Evolutionary conservation across 2,888 invertebrate genomes (phyloP), one percentile per base, ranked within the genome.

Genomic region (Ethmia dodecea): DNA sequence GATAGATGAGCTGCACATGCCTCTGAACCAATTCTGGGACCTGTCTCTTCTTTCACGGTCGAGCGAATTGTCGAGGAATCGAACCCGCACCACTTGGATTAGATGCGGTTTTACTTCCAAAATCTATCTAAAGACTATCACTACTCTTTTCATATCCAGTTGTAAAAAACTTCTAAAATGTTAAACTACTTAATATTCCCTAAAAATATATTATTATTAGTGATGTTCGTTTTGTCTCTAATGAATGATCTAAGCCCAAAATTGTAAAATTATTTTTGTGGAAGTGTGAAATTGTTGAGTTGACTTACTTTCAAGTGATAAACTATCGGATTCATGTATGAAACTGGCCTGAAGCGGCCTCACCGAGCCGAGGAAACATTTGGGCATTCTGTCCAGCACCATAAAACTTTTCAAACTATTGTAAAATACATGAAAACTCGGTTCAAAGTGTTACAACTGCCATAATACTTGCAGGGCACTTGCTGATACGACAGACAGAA

Each of bases 381-480:
- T 76, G 44, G 84, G 83, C 84, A 84, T 84, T 47, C 35, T 71
- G 47, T 48, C 47, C 48, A 31, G 34, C 40, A 40, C 39, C 28
- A 28, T 34, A 41, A 36, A 45, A 35, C 12, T 5, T 8, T 22
- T 20, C 10, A 31, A 13, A 32, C 11, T 13, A 5, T 9, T 13
- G 10, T 26, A 47, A 43, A 49, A 45, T 38, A 43, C 45, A 38
- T 35, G 39, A 54, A 52, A 52, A 49, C 45, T 40, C 35, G 38
- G 41, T 54, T 52, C 37, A 58, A 59, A 57, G 49, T 54, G 38
- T 31, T 39, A 37, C 45, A 49, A 42, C 49, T 47, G 42, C 32
- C 12, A 43, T 56, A 63, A 64, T 72, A 78, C 79, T 67, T 72
- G 71, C 62, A 59, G 60, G 58, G 67, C 74, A 83, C 81, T 79